phyloP scores from a whole-genome alignment of 2,113 vertebrate genomes.

The Lagopus leucura region DNA sequence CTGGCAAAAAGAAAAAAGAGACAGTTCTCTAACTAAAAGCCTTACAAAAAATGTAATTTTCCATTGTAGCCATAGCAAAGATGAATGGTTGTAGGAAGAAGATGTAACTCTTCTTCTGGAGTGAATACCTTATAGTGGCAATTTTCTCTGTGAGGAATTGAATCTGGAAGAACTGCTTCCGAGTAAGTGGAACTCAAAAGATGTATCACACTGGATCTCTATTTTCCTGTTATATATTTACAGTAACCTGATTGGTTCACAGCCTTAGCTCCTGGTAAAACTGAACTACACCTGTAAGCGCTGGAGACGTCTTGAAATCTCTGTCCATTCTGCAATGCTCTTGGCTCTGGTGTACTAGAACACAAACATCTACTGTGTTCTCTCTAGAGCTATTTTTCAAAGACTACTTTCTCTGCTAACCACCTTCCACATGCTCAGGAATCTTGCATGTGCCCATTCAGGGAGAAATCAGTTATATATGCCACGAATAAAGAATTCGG shows the following conservation, averaged over 20 bases:
- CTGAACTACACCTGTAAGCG: neutral
- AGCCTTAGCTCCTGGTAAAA: neutral
- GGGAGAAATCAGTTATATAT: neutral
- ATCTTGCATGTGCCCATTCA: neutral
- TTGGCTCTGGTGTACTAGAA: neutral
- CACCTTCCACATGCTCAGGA: neutral
- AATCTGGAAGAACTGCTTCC: neutral
- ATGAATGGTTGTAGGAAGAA: neutral
- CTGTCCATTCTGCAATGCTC: neutral
- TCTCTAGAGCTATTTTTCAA: neutral
- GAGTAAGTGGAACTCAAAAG: neutral
- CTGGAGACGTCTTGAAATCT: neutral
- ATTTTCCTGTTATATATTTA: neutral
- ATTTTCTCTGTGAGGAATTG: neutral
- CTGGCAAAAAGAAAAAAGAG: neutral
- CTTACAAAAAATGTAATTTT: neutral
- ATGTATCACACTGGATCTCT: neutral
- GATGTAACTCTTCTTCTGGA: neutral
- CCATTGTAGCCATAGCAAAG: neutral
- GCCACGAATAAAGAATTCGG: neutral
- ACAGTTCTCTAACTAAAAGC: neutral
- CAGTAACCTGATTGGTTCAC: neutral
- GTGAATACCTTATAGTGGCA: neutral
- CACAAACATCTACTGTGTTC: neutral
- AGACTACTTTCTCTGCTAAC: neutral